Evolutionary conservation across 2,797 vertebrate species (phyloP).

Genomic region (Sebastiscus albofasciatus): DNA sequence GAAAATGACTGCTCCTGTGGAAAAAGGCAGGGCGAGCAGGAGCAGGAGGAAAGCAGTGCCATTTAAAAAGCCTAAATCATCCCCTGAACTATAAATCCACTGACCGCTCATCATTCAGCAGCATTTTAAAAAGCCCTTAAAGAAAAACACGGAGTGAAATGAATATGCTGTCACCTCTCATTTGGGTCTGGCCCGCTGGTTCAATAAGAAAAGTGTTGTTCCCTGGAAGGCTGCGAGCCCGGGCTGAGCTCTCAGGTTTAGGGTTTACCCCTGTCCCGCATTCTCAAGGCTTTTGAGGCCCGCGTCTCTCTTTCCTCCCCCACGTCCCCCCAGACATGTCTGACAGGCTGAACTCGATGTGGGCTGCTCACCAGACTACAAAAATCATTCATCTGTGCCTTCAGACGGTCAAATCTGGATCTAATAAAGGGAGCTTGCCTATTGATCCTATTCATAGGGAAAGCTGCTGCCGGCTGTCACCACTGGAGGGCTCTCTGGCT

Average conservation of each 20-base stretch:
- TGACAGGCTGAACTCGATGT: constrained; percentile 87
- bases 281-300: constrained; percentile 85
- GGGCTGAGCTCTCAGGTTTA: constrained; percentile 83
- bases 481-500: constrained; percentile 85
- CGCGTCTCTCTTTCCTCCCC: constrained; percentile 72
- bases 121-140: constrained; percentile 78
- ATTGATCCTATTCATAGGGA: constrained; percentile 80
- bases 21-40: constrained; percentile 38
- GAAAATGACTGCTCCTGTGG: constrained; percentile 61
- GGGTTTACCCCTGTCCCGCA: constrained; percentile 82
- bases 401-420: constrained; percentile 88
- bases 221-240: constrained; percentile 68
- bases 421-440: constrained; percentile 83
- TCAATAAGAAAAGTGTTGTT: constrained; percentile 86
- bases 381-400: constrained; percentile 90
- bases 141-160: constrained; percentile 84
- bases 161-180: constrained; percentile 87
- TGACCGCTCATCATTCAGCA: constrained; percentile 84
- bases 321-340: constrained; percentile 84
- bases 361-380: constrained; percentile 87
- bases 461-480: constrained; percentile 16
- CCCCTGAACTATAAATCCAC: constrained; percentile 80
- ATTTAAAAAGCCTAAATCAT: constrained; percentile 78
- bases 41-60: constrained; percentile 63
- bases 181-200: constrained; percentile 78